These are phyloP conservation scores for Cheilosia variabilis DNA, from an alignment of 2,888 invertebrate species.

Conservation along the genomic window DNA sequence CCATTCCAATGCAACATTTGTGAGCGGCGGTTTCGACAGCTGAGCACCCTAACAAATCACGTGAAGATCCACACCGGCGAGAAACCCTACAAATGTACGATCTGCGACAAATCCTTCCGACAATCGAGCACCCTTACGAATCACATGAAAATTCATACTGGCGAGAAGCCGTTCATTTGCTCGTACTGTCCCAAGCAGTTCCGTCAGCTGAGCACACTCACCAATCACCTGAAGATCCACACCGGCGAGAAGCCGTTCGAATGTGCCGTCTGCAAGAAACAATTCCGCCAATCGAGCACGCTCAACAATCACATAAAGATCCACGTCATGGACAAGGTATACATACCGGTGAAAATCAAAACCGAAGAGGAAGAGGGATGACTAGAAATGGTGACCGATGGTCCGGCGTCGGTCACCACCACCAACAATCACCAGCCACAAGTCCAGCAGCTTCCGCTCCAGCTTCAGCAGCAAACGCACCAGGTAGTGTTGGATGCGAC, in stretches of 20 bases:
- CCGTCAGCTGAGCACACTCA: conserved; percentile 83
- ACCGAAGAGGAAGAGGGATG: conserved; percentile 83
- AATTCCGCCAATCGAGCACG: conserved; percentile 84
- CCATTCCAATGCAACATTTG: conserved; percentile 84
- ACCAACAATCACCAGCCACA: conserved; percentile 63
- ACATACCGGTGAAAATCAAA: conserved; percentile 83
- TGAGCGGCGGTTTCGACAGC: conserved; percentile 83
- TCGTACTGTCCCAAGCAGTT: conserved; percentile 83
- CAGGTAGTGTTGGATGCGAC: conserved; percentile 69
- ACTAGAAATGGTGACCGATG: conserved; percentile 83
- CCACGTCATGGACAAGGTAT: conserved; percentile 84
- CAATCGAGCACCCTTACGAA: conserved; percentile 84
- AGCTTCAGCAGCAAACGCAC: conserved; percentile 53
- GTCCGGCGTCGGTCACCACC: conserved; percentile 69
- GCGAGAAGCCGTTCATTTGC: conserved; percentile 83
- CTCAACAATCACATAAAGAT: conserved; percentile 84
- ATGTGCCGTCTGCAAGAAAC: conserved; percentile 84
- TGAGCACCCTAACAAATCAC: conserved; percentile 84
- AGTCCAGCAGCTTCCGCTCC: conserved; percentile 69
- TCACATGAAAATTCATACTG: conserved; percentile 84
- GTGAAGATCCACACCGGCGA: conserved; percentile 84
- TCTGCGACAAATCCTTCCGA: conserved; percentile 84
- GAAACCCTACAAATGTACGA: conserved; percentile 84
- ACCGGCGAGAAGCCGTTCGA: conserved; percentile 84
- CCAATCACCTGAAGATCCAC: conserved; percentile 84